Evolutionary conservation across 2,113 vertebrate genomes (phyloP).

Genomic region (Salvator merianae): DNA sequence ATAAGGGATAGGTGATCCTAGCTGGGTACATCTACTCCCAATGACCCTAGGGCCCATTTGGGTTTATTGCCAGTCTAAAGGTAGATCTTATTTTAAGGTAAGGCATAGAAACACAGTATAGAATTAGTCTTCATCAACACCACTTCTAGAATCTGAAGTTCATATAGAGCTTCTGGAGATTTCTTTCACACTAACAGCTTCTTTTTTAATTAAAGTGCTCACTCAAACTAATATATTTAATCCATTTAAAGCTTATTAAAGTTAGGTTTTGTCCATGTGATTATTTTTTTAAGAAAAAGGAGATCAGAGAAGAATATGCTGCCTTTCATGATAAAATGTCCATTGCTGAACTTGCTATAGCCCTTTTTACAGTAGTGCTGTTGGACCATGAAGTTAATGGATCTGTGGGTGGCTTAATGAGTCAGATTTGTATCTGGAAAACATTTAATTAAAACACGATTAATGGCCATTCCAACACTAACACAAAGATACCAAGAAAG

Average conservation of each 20-base stretch:
- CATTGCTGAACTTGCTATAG: not conserved
- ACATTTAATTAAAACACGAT: conserved; percentile 50
- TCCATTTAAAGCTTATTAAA: not conserved
- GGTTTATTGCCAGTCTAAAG: too few species aligned
- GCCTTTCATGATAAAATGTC: conserved; percentile 24
- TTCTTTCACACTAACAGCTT: conserved; percentile 2
- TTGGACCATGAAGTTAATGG: conserved; percentile 30
- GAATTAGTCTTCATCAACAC: not conserved
- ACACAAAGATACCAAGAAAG: conserved; percentile 19
- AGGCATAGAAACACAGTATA: not conserved
- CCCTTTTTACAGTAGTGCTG: conserved; percentile 17
- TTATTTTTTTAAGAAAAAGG: not conserved
- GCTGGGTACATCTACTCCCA: too few species aligned
- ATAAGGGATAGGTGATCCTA: too few species aligned
- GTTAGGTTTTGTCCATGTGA: not conserved
- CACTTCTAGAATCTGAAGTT: conserved; percentile 30
- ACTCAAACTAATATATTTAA: conserved; percentile 11
- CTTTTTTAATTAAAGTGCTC: not conserved
- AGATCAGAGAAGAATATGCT: not conserved
- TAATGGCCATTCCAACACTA: conserved; percentile 21
- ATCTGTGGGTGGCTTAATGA: conserved; percentile 27
- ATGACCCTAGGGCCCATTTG: too few species aligned
- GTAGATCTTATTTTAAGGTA: not conserved
- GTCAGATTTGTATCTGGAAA: conserved; percentile 41
- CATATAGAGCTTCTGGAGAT: not conserved